Conservation (phyloP, 2,113 vertebrate genomes). For the Bothrops jararaca region DNA sequence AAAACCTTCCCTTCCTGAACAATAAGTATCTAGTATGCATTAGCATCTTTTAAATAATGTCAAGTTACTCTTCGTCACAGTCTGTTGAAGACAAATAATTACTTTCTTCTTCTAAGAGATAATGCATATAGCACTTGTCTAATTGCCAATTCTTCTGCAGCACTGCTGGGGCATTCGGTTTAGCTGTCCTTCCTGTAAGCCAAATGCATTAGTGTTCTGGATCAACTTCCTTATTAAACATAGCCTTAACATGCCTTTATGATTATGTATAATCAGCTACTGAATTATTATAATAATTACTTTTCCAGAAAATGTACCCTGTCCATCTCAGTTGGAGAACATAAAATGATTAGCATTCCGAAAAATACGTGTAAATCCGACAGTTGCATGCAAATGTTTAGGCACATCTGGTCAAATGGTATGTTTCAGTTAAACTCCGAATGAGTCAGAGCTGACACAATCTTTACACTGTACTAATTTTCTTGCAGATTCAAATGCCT, state of each 20-base stretch:
- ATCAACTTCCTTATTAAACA: slow-evolving; percentile 56
- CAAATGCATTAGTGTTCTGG: slow-evolving; percentile 53
- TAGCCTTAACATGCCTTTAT: slow-evolving; percentile 38
- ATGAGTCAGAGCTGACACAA: background rate
- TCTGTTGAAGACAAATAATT: slow-evolving; percentile 67
- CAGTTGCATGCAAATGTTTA: background rate
- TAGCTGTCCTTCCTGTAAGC: slow-evolving; percentile 52
- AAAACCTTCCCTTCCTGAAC: slow-evolving; percentile 50
- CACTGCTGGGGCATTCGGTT: slow-evolving; percentile 39
- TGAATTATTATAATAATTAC: background rate
- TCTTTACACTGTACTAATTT: background rate
- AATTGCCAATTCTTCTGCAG: slow-evolving; percentile 63
- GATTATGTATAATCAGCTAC: slow-evolving; percentile 43
- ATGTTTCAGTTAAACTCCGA: background rate
- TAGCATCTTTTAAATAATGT: slow-evolving; percentile 62
- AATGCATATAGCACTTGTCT: slow-evolving; percentile 55
- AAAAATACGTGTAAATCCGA: slow-evolving; percentile 35
- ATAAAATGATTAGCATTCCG: slow-evolving; percentile 39
- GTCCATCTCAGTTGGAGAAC: slow-evolving; percentile 22
- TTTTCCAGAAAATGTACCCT: slow-evolving; percentile 6
- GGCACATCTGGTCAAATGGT: background rate
- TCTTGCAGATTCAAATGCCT: background rate
- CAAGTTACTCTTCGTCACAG: slow-evolving; percentile 61
- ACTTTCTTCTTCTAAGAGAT: slow-evolving; percentile 61
- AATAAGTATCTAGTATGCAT: slow-evolving; percentile 56